Conservation (phyloP, 2,797 vertebrate species). For the Tadarida brasiliensis region DNA sequence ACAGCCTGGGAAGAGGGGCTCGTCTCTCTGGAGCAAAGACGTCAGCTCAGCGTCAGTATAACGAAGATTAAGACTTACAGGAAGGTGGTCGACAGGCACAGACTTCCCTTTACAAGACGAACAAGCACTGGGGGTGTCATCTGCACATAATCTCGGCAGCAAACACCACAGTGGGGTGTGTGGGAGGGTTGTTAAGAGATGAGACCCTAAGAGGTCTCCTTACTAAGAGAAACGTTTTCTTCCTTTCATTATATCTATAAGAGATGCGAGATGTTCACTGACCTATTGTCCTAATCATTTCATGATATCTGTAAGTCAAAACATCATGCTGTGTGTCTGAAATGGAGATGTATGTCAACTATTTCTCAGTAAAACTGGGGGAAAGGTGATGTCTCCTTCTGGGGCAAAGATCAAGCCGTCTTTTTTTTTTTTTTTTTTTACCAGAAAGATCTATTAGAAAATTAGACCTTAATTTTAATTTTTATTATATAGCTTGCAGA, state of each 20-base stretch:
- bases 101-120: not conserved
- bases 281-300: not conserved
- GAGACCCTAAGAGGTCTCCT: not conserved
- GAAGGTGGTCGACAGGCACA: not conserved
- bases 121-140: not conserved
- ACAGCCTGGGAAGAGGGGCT: slow-evolving; percentile 24
- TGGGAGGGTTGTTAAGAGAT: not conserved
- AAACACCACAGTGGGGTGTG: not conserved
- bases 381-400: too few relatives aligned
- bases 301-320: not conserved
- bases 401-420: too few relatives aligned
- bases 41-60: not conserved
- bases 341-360: not conserved
- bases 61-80: not conserved
- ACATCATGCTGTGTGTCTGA: not conserved
- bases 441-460: too few relatives aligned
- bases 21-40: not conserved
- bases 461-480: too few relatives aligned
- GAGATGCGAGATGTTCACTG: not conserved
- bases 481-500: too few relatives aligned
- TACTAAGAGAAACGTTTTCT: not conserved
- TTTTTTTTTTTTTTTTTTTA: too few relatives aligned
- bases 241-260: not conserved
- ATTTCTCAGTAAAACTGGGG: not conserved
- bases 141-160: not conserved